Percentiles rank a stretch among this genome's conserved stretches.
phyloP scores from a whole-genome alignment of 2,888 invertebrate species.

The Petrolisthes cinctipes region DNA sequence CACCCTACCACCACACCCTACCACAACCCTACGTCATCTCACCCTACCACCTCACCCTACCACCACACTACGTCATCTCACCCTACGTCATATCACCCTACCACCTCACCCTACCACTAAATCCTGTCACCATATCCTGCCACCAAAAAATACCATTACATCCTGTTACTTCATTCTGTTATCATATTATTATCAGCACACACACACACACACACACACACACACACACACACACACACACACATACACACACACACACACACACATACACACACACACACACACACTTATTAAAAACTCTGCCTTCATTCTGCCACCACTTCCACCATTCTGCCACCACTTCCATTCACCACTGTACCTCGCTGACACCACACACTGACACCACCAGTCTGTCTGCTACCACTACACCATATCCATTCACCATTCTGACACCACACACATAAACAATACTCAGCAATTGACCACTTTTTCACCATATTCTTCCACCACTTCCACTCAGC shows the following conservation, averaged over 20 bases:
- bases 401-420: no score
- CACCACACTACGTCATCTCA: not conserved
- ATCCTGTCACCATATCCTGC: not conserved
- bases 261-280: slow-evolving; percentile 32
- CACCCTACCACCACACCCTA: not conserved
- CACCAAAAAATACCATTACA: not conserved
- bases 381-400: no score
- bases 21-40: not conserved
- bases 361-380: no score
- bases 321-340: not conserved
- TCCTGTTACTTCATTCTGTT: not conserved
- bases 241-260: slow-evolving; percentile 8
- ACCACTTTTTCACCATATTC: no score
- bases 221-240: slow-evolving; percentile 27
- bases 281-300: slow-evolving; percentile 10
- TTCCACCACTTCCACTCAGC: no score
- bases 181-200: not conserved
- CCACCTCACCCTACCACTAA: not conserved
- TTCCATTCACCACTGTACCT: not conserved
- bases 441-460: no score
- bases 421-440: no score
- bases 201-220: slow-evolving; percentile 15
- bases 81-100: not conserved
- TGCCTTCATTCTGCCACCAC: not conserved
- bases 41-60: not conserved